Evolutionary conservation across 2,113 vertebrate species (phyloP).

Genomic region (Raphicerus campestris): DNA sequence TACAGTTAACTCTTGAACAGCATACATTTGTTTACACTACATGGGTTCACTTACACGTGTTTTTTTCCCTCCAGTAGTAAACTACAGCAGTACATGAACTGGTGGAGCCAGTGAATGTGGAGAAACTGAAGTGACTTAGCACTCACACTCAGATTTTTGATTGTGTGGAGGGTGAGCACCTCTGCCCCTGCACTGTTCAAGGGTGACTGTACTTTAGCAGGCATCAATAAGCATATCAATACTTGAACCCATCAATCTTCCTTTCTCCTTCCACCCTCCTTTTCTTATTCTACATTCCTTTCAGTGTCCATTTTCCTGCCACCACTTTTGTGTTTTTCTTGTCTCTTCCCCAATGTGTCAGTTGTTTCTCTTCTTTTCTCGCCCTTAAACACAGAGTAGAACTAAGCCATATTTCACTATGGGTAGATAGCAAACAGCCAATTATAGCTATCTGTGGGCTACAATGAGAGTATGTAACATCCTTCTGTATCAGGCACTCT

Average conservation of each 20-base stretch:
- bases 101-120: fast-evolving
- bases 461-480: not conserved
- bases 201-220: not conserved
- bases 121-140: not conserved
- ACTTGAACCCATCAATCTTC: not conserved
- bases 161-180: not conserved
- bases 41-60: not conserved
- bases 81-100: not conserved
- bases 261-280: not conserved
- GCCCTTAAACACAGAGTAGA: not conserved
- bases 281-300: not conserved
- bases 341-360: not conserved
- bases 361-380: not conserved
- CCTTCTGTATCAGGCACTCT: not conserved
- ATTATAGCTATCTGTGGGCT: not conserved
- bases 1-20: not conserved
- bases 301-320: not conserved
- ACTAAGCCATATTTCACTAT: not conserved
- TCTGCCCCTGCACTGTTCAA: not conserved
- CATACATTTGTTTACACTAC: not conserved
- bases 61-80: not conserved
- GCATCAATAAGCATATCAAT: not conserved
- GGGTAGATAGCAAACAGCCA: not conserved
- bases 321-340: not conserved
- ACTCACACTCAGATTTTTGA: not conserved